Base-by-base conservation (phyloP, 1,140 invertebrate species). In the Acromyrmex charruanus region DNA sequence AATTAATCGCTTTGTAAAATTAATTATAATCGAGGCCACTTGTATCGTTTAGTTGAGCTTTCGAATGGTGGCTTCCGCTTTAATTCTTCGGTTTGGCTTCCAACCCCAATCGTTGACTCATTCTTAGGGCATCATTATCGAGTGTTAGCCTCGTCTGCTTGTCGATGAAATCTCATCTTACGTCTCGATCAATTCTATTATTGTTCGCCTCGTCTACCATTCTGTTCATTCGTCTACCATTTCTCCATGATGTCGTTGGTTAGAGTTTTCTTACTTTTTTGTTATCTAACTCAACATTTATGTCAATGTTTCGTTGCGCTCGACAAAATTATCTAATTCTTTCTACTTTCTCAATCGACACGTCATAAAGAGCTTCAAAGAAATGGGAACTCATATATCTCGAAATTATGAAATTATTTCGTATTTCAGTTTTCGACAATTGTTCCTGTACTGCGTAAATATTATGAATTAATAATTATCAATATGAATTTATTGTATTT, bases 51-150 rank as follows among this genome's bases (percentile, higher is more conserved):
- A 74, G 18, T 61, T 5, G n/a, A 51, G 6, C 14, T 63, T 75
- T 35, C 14, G n/a, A 12, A 25, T 14, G 72, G 2, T 16, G 9
- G 9, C 58, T 80, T 89, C 88, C 79, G 25, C 85, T 89, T 90
- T 90, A 90, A 90, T 53, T 28, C 77, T 58, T 81, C 35, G 58
- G 53, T 28, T n/a, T 58, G 77, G 25, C n/a, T 44, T 63, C 68
- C 65, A 59, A 53, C 39, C 39, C 75, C 58, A 75, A 82, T 49
- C 71, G 49, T 79, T 77, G 86, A 88, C 74, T 90, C 80, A 72
- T 88, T 86, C 89, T 90, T 84, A 82, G 65, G 86, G 86, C 89
- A 63, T 90, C 88, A 80, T 90, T 90, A 90, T 88, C 81, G 86
- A 90, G 86, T 86, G 86, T 85, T 55, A 58, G 69, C 65, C 25